These are phyloP conservation scores for Gryllus bimaculatus DNA, from an alignment of 1,140 invertebrate species.

Conservation along the genomic window DNA sequence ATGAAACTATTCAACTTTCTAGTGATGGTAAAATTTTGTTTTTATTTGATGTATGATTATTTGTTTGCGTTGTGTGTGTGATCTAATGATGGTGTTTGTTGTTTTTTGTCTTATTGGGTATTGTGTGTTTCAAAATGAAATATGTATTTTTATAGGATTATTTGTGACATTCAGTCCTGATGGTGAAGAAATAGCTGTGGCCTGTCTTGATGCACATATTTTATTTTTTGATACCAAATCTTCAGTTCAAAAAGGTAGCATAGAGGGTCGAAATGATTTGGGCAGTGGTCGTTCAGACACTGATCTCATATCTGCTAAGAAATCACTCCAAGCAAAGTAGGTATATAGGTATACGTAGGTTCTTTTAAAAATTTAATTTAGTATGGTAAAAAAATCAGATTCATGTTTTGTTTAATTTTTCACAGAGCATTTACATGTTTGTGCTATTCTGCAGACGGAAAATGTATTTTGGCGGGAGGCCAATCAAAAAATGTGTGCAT, in stretches of 20 bases:
- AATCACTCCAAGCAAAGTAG: slow-evolving; percentile 74
- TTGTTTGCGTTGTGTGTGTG: background rate
- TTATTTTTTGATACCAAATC: slow-evolving; percentile 69
- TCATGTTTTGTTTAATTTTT: slow-evolving; percentile 26
- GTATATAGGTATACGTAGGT: slow-evolving; percentile 28
- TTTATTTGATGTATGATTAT: background rate
- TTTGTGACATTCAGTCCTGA: slow-evolving; percentile 77
- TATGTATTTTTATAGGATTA: slow-evolving; percentile 39
- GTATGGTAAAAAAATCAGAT: background rate
- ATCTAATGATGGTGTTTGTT: background rate
- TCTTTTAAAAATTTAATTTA: slow-evolving; percentile 2
- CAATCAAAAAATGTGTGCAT: slow-evolving; percentile 90
- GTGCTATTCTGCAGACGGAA: slow-evolving; percentile 87
- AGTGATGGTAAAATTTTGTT: slow-evolving; percentile 55
- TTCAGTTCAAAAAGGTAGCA: slow-evolving; percentile 51
- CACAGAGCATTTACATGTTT: slow-evolving; percentile 79
- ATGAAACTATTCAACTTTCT: slow-evolving; percentile 69
- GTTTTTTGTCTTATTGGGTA: background rate
- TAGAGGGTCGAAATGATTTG: slow-evolving; percentile 84
- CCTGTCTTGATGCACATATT: slow-evolving; percentile 83
- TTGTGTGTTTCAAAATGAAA: background rate
- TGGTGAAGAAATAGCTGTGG: slow-evolving; percentile 83
- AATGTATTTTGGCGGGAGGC: slow-evolving; percentile 79
- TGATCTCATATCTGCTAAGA: slow-evolving; percentile 82
- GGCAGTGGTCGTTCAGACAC: slow-evolving; percentile 69